Percentiles rank a stretch among this genome's conserved stretches.
Conservation (phyloP, 2,888 invertebrate genomes). For the Caenorhabditis angaria region DNA sequence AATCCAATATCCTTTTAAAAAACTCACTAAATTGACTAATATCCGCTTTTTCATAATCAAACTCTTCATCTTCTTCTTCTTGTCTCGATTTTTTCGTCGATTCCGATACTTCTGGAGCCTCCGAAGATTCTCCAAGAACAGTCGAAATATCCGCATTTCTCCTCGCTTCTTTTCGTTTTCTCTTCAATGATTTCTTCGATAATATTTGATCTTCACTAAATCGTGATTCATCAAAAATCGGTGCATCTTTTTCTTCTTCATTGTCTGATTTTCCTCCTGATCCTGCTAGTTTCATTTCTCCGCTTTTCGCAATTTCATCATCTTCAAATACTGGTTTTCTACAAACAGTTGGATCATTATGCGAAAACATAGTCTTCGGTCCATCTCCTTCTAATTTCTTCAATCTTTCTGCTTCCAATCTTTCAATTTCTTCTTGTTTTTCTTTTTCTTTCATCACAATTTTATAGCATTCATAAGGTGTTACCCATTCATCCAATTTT, state of each 20-base stretch:
- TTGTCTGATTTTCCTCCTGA: background rate
- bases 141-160: constrained; percentile 29
- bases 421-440: constrained; percentile 37
- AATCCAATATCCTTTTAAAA: background rate
- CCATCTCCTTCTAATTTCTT: constrained; percentile 28
- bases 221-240: constrained; percentile 26
- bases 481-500: constrained; percentile 47
- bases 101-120: constrained; percentile 13
- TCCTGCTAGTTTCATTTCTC: background rate
- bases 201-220: constrained; percentile 48
- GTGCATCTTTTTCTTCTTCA: constrained; percentile 5
- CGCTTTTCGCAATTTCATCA: background rate
- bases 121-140: constrained; percentile 22
- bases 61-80: constrained; percentile 34
- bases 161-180: constrained; percentile 28
- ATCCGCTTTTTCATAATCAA: constrained; percentile 33
- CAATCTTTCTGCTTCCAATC: constrained; percentile 27
- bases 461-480: constrained; percentile 53
- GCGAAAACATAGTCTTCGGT: constrained; percentile 49
- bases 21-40: constrained; percentile 38
- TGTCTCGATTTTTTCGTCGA: constrained; percentile 15
- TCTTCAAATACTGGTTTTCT: constrained; percentile 47
- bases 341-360: constrained; percentile 48
- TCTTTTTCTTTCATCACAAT: constrained; percentile 46
- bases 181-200: constrained; percentile 54